Evolutionary conservation across 2,797 vertebrate species (phyloP).

Genomic region (Sternarchorhynchus goeldii): DNA sequence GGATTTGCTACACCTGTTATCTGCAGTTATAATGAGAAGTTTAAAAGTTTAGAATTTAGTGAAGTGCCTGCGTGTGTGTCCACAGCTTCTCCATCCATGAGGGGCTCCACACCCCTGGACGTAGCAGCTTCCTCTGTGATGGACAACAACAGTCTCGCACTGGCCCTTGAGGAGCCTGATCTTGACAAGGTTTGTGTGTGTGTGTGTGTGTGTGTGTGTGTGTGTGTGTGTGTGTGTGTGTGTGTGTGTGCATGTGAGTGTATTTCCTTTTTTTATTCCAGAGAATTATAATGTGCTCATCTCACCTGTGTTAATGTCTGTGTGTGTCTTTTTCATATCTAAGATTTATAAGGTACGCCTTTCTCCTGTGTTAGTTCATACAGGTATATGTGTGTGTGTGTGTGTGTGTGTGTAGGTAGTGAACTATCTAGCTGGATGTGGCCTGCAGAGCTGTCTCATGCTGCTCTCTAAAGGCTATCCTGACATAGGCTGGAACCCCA

Average conservation of each 20-base stretch:
- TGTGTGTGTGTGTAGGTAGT: slow-evolving; percentile 81
- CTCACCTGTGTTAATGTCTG: not conserved
- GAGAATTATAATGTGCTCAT: not conserved
- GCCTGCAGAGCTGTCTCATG: slow-evolving; percentile 94
- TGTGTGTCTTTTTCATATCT: not conserved
- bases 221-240: no score
- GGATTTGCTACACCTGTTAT: slow-evolving; percentile 2
- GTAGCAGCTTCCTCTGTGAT: slow-evolving; percentile 98
- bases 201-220: slow-evolving; percentile 53
- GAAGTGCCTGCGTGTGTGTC: not conserved
- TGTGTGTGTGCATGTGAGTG: slow-evolving; percentile 57
- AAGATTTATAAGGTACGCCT: not conserved
- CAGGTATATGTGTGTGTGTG: not conserved
- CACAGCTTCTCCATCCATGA: slow-evolving; percentile 94
- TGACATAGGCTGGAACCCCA: slow-evolving; percentile 98
- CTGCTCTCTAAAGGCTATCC: slow-evolving; percentile 94
- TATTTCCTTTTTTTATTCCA: no score
- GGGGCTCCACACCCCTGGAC: slow-evolving; percentile 95
- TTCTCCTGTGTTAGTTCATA: not conserved
- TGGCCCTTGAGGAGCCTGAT: slow-evolving; percentile 94
- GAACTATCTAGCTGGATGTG: slow-evolving; percentile 94
- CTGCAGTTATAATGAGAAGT: not conserved
- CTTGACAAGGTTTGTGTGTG: slow-evolving; percentile 85
- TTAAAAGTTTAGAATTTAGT: not conserved
- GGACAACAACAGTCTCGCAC: slow-evolving; percentile 97